Evolutionary conservation across 2,113 vertebrate species (phyloP).

Genomic region (Pseudonaja textilis): DNA sequence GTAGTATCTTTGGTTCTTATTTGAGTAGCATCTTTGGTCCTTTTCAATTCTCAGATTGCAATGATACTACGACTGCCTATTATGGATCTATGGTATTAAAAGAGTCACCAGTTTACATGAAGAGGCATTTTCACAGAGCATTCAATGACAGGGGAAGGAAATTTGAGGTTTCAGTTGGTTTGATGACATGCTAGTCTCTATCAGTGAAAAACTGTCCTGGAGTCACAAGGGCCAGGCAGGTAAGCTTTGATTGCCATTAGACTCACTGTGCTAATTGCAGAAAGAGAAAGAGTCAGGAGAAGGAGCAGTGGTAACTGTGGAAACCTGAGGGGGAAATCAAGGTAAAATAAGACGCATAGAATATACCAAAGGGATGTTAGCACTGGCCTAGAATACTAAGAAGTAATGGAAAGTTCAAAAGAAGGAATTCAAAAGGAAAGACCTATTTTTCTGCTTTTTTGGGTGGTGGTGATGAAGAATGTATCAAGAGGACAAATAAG

Average conservation of each 20-base stretch:
- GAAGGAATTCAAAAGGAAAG: neutral
- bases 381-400: neutral
- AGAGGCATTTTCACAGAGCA: neutral
- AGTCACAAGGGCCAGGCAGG: neutral
- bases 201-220: neutral
- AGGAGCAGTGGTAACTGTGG: neutral
- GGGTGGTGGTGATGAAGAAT: neutral
- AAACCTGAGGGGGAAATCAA: neutral
- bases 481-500: neutral
- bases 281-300: neutral
- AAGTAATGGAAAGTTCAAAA: neutral
- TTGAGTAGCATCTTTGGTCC: neutral
- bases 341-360: neutral
- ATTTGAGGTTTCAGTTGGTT: neutral
- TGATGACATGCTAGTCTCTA: neutral
- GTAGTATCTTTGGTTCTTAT: neutral
- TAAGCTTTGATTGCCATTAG: neutral
- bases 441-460: neutral
- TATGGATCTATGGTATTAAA: neutral
- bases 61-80: neutral
- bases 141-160: neutral
- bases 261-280: neutral
- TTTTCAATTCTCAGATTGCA: neutral
- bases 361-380: neutral
- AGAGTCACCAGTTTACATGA: neutral